These are phyloP conservation scores for Microchrysa polita DNA, from an alignment of 2,888 invertebrate species.

Conservation along the genomic window DNA sequence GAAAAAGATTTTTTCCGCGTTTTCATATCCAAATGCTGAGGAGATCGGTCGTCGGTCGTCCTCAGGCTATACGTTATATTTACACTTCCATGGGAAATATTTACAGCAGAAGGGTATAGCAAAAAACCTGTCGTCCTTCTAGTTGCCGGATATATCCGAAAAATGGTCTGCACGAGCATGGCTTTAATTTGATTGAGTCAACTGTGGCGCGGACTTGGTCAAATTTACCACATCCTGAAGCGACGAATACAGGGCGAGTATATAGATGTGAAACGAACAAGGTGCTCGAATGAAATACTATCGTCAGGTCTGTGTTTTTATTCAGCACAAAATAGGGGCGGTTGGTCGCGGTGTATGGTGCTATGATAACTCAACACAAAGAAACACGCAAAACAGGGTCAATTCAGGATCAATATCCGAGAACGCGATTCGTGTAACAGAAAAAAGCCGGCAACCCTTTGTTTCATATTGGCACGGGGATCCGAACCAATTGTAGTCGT, in stretches of 20 bases:
- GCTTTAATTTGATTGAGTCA: not conserved
- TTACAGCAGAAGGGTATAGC: conserved; percentile 5
- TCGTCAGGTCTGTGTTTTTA: too few species aligned
- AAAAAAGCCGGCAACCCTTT: too few species aligned
- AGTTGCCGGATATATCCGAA: conserved; percentile 10
- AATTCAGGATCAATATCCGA: not conserved
- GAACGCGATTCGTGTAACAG: too few species aligned
- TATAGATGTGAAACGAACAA: conserved; percentile 1
- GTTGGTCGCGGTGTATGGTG: too few species aligned
- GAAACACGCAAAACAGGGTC: not conserved
- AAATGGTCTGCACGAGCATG: not conserved
- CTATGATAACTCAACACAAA: not conserved
- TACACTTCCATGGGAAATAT: conserved; percentile 36
- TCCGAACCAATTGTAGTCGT: not conserved
- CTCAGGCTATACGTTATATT: not conserved
- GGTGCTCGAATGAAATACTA: not conserved
- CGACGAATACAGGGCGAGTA: not conserved
- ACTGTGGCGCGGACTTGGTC: not conserved
- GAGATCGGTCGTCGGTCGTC: too few species aligned
- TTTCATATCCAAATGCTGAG: conserved; percentile 8
- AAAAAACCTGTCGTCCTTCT: not conserved
- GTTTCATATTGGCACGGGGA: not conserved
- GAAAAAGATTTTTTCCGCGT: conserved; percentile 31
- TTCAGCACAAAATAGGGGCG: too few species aligned
- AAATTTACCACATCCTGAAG: conserved; percentile 39